A percentile compares a stretch with the other conserved stretches of the same genome.
Evolutionary conservation across 1,140 invertebrate species (phyloP).

Genomic region (Zaprionus ornatus): DNA sequence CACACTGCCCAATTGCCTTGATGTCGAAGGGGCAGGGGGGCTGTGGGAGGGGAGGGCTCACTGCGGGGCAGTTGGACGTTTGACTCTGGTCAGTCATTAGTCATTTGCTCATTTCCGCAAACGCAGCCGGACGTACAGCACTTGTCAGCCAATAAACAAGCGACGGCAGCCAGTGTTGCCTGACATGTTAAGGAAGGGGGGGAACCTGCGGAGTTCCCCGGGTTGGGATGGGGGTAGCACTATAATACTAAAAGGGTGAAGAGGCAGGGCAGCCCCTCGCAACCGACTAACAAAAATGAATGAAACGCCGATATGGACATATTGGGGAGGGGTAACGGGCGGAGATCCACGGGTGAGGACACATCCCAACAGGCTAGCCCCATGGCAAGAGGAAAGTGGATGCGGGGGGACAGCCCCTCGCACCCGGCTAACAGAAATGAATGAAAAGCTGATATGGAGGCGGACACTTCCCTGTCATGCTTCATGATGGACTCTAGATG

Average conservation of each 20-base stretch:
- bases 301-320: constrained; percentile 44
- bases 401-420: too few relatives aligned
- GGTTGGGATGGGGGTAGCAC: neutral
- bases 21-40: neutral
- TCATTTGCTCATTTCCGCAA: constrained; percentile 80
- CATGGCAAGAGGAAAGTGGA: too few relatives aligned
- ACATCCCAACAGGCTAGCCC: too few relatives aligned
- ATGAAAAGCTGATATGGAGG: constrained; percentile 43
- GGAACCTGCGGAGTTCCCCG: neutral
- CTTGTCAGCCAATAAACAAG: constrained; percentile 81
- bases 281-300: constrained; percentile 38
- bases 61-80: constrained; percentile 39
- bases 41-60: neutral
- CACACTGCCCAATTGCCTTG: constrained; percentile 16
- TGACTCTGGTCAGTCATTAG: constrained; percentile 76
- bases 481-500: constrained; percentile 7
- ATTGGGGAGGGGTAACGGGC: too few relatives aligned
- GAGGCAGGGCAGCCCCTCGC: neutral
- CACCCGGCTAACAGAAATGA: constrained; percentile 26
- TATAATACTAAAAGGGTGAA: neutral
- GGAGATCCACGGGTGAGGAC: too few relatives aligned
- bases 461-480: constrained; percentile 31
- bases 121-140: constrained; percentile 77
- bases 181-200: neutral
- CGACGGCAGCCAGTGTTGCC: constrained; percentile 15